Base-by-base conservation (phyloP, 2,888 invertebrate species). In the Morinoia aosen region DNA sequence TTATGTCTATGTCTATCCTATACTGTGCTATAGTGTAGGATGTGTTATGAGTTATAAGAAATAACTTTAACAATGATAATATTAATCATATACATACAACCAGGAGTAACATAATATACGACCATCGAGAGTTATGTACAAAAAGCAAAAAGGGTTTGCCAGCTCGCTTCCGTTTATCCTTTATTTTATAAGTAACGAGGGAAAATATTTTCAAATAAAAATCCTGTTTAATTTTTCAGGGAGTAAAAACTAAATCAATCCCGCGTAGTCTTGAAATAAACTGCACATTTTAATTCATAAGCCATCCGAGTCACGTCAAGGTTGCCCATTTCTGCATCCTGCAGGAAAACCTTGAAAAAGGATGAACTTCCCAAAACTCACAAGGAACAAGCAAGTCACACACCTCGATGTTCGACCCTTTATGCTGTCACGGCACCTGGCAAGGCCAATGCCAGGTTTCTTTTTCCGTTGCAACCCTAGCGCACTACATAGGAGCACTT, bases 401-500 rank as follows among this genome's bases (percentile, higher is more conserved):
- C 76, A 76, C 76, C 76, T 76, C 25, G 76, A 76, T 76, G 76
- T 76, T 76, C 76, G 76, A 76, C 76, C 33, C 76, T 76, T 76
- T 76, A 76, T 76, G 76, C 33, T 76, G 76, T 76, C 76, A 76
- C 76, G 76, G 25, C 19, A 33, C 76, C 76, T 76, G 76, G 25
- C 76, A 76, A 76, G 76, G 76, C 76, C 76, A 76, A 76, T 76
- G 76, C 76, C 76, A 76, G 76, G 76, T 76, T 76, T 76, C 76
- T 76, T 76, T 48, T 76, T 76, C 76, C 33, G 76, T 76, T 76
- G 76, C 76, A 76, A 76, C 76, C 76, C 76, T 10, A 76, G 76
- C 33, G 76, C 16, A 76, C 76, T 76, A 76, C 61, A 61, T 12
- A 61, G 25, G 76, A 76, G 76, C 76, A 16, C 76, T 76, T 76